phyloP scores from a whole-genome alignment of 2,888 invertebrate species.

The Imbricaverruca yamaguchii region DNA sequence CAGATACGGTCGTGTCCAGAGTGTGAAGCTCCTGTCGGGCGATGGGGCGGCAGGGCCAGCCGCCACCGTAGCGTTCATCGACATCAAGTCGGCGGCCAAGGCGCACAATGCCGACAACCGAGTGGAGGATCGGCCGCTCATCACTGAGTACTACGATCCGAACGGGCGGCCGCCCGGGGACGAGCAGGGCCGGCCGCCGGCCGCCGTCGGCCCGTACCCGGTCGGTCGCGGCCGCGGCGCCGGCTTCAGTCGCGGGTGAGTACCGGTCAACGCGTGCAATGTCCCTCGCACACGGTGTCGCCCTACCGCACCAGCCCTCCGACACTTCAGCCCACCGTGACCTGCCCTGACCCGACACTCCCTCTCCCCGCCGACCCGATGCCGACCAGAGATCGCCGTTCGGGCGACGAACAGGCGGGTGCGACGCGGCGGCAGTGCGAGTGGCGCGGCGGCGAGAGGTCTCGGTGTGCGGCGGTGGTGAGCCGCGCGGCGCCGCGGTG shows the following conservation, averaged over 20 bases:
- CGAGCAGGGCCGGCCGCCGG: slow-evolving; percentile 34
- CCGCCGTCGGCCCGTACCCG: slow-evolving; percentile 31
- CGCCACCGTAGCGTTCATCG: slow-evolving; percentile 91
- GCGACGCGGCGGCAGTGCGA: no score
- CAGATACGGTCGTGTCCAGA: slow-evolving; percentile 97
- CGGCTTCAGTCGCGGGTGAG: slow-evolving; percentile 23
- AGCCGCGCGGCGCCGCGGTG: no score
- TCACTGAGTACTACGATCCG: slow-evolving; percentile 87
- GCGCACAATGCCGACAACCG: slow-evolving; percentile 84
- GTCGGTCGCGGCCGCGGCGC: slow-evolving; percentile 22
- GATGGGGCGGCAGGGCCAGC: slow-evolving; percentile 51
- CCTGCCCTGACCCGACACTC: background rate
- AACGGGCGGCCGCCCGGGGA: slow-evolving; percentile 50
- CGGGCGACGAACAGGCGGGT: no score
- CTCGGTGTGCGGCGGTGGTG: no score
- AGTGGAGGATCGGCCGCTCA: slow-evolving; percentile 75
- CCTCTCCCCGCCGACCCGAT: background rate
- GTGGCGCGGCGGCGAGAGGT: no score
- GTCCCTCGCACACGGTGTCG: no score
- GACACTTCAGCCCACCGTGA: background rate
- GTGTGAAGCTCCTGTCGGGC: slow-evolving; percentile 79
- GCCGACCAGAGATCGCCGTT: no score
- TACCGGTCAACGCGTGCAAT: background rate
- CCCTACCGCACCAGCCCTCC: no score
- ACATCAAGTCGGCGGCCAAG: slow-evolving; percentile 92